Evolutionary conservation across 1,140 invertebrate genomes (phyloP).

Genomic region (Psix sp.): DNA sequence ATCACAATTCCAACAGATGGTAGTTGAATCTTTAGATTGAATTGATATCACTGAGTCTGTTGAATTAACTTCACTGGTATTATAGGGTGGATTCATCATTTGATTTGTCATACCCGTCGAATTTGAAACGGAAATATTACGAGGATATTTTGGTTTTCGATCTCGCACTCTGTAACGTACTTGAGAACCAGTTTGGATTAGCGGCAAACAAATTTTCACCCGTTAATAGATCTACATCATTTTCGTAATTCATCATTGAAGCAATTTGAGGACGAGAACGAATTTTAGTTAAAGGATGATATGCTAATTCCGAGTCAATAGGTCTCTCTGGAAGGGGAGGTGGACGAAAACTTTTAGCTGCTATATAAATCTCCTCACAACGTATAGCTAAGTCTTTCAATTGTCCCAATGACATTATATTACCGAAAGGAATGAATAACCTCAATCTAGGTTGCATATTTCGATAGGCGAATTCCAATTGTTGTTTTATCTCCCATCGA

Average conservation of each 20-base stretch:
- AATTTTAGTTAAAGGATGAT: constrained; percentile 11
- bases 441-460: constrained; percentile 31
- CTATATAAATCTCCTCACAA: background rate
- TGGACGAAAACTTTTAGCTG: background rate
- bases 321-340: constrained; percentile 11
- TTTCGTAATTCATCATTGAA: background rate
- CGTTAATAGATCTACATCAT: background rate
- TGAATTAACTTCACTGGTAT: background rate
- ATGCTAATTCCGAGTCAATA: constrained; percentile 10
- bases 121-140: no score
- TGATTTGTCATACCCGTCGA: no score
- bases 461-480: constrained; percentile 30
- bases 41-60: no score
- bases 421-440: constrained; percentile 11
- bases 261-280: background rate
- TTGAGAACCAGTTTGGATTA: no score
- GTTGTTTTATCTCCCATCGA: constrained; percentile 12
- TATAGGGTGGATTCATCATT: no score
- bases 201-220: no score
- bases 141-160: no score
- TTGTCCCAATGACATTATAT: constrained; percentile 6
- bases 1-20: constrained; percentile 21
- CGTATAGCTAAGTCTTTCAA: constrained; percentile 14
- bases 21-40: background rate
- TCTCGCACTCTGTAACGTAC: no score